Base-by-base conservation (phyloP, 2,888 invertebrate species). In the Lasioglossum pauxillum region DNA sequence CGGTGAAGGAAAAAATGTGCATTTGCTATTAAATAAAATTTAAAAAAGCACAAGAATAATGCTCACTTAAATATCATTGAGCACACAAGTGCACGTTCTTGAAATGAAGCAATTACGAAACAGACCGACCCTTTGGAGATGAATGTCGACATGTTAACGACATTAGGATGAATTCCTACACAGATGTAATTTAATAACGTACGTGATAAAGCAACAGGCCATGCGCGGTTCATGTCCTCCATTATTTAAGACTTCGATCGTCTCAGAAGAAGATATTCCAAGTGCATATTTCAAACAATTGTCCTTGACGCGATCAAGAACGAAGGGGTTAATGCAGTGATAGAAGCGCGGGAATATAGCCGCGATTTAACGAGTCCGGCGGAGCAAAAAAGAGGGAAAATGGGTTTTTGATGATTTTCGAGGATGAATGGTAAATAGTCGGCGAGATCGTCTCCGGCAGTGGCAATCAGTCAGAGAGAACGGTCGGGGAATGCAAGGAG, bases 351-450 rank as follows among this genome's bases (percentile, higher is more conserved):
- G n/a, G n/a, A n/a, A 57, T 12, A 12, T 0, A 12, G 1, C n/a
- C n/a, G 57, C 57, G 57, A n/a, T n/a, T 53, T 53, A 53, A 53
- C 53, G 57, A 57, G n/a, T n/a, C n/a, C n/a, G 57, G 8, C n/a
- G 1, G 64, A 16, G 5, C 31, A 27, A 64, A 64, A 64, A 31
- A 64, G 1, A 10, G 10, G 19, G 67, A 64, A 64, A 64, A 64
- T 64, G 64, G 31, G 64, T 31, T 64, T 31, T 35, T 19, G 67
- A 69, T 23, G 19, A 69, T 69, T 69, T 69, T 69, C 35, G 31
- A 69, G 67, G 67, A 69, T 38, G 67, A 38, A 38, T 64, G 64
- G 64, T 31, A 64, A 64, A 64, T 19, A 64, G 64, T 31, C 16
- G 31, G 64, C 16, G 27, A 31, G 31, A 64, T 64, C 31, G 64